Conservation (phyloP, 1,140 invertebrate species). For the Neodiprion virginianus region DNA sequence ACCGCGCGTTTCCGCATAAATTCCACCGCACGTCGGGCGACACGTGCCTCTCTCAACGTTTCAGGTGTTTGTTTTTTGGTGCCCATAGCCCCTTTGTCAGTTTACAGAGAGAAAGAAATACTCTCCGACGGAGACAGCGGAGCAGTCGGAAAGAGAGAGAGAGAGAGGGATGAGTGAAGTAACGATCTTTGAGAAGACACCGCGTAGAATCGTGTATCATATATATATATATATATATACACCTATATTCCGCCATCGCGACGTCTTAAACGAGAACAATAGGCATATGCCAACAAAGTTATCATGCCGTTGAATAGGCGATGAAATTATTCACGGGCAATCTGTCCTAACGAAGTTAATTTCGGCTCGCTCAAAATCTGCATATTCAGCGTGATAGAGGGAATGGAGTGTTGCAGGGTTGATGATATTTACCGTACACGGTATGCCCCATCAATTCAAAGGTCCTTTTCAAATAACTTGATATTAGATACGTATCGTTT, state of each 20-base stretch:
- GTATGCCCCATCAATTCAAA: not conserved
- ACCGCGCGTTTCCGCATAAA: not conserved
- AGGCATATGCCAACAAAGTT: slow-evolving; percentile 55
- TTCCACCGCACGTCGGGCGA: not conserved
- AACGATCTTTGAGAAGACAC: slow-evolving; percentile 1
- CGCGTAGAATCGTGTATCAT: slow-evolving; percentile 12
- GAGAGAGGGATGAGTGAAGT: not conserved
- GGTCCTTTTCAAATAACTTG: slow-evolving; percentile 1
- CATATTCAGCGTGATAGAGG: slow-evolving; percentile 49
- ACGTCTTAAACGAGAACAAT: slow-evolving; percentile 41
- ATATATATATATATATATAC: not conserved
- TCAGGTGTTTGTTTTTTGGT: not conserved
- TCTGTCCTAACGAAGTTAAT: slow-evolving; percentile 58
- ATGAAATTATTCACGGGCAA: slow-evolving; percentile 58
- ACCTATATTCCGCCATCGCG: not conserved
- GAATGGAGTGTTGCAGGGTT: not conserved
- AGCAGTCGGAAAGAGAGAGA: not conserved
- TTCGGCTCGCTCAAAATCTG: slow-evolving; percentile 50
- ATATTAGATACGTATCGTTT: not conserved
- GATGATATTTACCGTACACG: slow-evolving; percentile 7
- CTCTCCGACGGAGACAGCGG: not conserved
- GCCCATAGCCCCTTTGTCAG: not conserved
- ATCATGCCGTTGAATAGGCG: slow-evolving; percentile 49
- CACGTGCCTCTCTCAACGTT: not conserved
- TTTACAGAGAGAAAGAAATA: slow-evolving; percentile 17